phyloP scores from a whole-genome alignment of 1,140 invertebrate species.

The Tetramorium simillimum region DNA sequence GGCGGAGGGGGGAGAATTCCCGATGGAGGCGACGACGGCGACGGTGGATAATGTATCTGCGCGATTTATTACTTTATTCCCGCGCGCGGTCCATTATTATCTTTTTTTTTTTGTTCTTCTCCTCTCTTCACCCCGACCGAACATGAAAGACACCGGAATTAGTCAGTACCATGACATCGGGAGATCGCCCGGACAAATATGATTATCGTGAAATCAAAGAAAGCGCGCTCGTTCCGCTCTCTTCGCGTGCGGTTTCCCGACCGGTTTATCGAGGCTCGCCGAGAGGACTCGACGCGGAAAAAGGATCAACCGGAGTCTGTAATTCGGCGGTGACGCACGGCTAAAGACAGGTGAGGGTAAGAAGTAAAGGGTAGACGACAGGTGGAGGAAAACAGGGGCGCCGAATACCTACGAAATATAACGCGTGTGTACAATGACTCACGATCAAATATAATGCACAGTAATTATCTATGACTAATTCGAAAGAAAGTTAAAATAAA shows the following conservation, averaged over 20 bases:
- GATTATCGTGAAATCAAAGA: conserved; percentile 59
- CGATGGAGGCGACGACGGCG: conserved; percentile 33
- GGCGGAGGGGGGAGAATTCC: conserved; percentile 36
- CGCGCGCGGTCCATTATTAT: conserved; percentile 45
- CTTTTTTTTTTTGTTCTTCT: background rate
- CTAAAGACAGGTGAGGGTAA: conserved; percentile 3
- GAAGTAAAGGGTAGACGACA: conserved; percentile 26
- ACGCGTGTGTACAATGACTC: background rate
- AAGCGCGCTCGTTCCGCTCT: conserved; percentile 44
- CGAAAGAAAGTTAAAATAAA: background rate
- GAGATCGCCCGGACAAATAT: conserved; percentile 50
- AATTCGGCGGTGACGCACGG: conserved; percentile 67
- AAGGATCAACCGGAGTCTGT: conserved; percentile 17
- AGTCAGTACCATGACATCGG: conserved; percentile 45
- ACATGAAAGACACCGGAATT: conserved; percentile 58
- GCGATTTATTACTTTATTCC: conserved; percentile 62
- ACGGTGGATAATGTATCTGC: conserved; percentile 55
- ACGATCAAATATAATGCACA: background rate
- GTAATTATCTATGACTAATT: background rate
- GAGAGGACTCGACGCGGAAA: conserved; percentile 41
- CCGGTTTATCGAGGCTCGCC: conserved; percentile 32
- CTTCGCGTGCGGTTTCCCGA: conserved; percentile 14
- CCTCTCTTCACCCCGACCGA: background rate
- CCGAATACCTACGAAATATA: background rate
- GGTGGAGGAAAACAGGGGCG: background rate